Evolutionary conservation across 1,140 invertebrate genomes (phyloP), one percentile per base, ranked within the genome.

Genomic region (Drosophila melanica): DNA sequence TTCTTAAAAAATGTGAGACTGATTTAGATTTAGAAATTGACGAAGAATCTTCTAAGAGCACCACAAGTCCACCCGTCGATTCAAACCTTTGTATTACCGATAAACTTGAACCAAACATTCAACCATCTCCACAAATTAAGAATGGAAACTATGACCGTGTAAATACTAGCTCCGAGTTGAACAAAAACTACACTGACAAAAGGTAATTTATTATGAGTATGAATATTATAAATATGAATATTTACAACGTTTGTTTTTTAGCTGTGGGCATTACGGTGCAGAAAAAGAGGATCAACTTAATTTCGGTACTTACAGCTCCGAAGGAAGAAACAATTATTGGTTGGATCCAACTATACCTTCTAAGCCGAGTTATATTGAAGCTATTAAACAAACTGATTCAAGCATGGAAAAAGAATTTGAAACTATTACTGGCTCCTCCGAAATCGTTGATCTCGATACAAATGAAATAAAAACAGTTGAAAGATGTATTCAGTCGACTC

Each of bases 21-120:
- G 98, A 99, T 93, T 94, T 98, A 75, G 98, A 99, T 93, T 93
- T 98, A 80, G 98, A 98, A 91, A 95, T 95, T 75, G 95, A 95
- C 67, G 94, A 95, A 55, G 92, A 93, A 44, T 60, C 84, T 41
- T 6, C 81, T 11, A 86, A 86, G 44, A 64, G 62, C 37, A 57
- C 60, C 30, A 23, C 71, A 50, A 68, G 68, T n/a, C 35, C 79
- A 18, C 41, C 41, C 4, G 57, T 65, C 8, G 81, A 86, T 27
- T 18, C 71, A 41, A 74, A 33, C 45, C 42, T 23, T 14, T 55
- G 74, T 70, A 30, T 65, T 14, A 20, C 45, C 63, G 23, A 54
- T 16, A 75, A 35, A 44, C 16, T 51, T 10, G 30, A 67, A 27
- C 53, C 55, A 55, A 47, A 30, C 12, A 47, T 68, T n/a, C 27